Evolutionary conservation across 2,888 invertebrate species (phyloP).

Genomic region (Heliconius ethilla): DNA sequence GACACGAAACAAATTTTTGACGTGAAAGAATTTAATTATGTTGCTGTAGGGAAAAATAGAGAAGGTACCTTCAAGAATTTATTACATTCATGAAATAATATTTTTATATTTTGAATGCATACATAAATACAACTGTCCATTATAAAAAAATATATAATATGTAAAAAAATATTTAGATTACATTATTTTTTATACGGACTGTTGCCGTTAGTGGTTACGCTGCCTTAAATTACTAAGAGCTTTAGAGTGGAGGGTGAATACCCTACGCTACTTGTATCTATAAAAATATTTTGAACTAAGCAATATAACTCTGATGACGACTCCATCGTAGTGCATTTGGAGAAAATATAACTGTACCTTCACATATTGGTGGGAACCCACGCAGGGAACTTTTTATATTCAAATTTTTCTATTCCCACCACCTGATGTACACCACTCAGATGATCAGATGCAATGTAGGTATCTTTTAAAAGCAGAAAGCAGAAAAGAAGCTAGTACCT

Average conservation of each 20-base stretch:
- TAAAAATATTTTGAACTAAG: neutral
- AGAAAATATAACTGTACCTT: neutral
- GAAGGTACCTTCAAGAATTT: neutral
- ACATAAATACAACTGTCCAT: no score
- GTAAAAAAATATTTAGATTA: neutral
- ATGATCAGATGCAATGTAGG: no score
- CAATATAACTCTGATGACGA: neutral
- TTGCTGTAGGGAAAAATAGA: neutral
- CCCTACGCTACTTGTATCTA: conserved; percentile 2
- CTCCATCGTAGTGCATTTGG: neutral
- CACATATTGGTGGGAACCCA: neutral
- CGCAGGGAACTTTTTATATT: neutral
- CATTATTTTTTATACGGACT: neutral
- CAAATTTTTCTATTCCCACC: neutral
- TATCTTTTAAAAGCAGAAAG: neutral
- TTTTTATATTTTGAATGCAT: no score
- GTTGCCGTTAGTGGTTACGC: conserved; percentile 22
- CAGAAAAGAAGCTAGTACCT: no score
- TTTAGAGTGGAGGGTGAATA: conserved; percentile 15
- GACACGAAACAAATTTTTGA: neutral
- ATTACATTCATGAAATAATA: neutral
- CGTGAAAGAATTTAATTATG: conserved; percentile 1
- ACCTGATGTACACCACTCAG: neutral
- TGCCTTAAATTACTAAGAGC: conserved; percentile 22
- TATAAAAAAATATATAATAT: neutral